Evolutionary conservation across 2,113 vertebrate genomes (phyloP).

Genomic region (Arizona elegans): DNA sequence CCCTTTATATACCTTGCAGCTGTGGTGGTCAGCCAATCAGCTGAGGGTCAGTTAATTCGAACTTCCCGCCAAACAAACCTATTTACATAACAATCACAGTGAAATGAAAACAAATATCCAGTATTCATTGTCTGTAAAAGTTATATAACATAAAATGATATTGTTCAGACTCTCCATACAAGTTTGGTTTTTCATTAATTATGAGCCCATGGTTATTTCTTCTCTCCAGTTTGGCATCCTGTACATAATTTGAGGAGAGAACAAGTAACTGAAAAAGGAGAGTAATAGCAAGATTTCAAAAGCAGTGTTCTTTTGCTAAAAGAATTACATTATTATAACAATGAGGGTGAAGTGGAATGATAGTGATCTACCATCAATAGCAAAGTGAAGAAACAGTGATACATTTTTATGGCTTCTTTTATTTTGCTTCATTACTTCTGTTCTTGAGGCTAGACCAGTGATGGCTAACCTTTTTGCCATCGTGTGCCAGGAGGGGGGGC

Average conservation of each 20-base stretch:
- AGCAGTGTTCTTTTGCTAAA: conserved; percentile 80
- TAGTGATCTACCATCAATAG: conserved; percentile 77
- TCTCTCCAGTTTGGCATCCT: conserved; percentile 24
- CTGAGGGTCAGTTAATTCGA: no score
- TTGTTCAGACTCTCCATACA: background rate
- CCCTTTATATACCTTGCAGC: no score
- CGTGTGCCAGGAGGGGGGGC: no score
- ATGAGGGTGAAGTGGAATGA: conserved; percentile 82
- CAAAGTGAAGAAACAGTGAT: conserved; percentile 80
- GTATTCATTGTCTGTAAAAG: background rate
- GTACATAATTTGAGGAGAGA: conserved; percentile 54
- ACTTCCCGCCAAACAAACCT: no score
- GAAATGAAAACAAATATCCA: background rate
- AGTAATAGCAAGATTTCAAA: conserved; percentile 80
- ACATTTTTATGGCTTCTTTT: conserved; percentile 80
- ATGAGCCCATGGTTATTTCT: conserved; percentile 14
- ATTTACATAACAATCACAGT: no score
- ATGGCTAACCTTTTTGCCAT: no score
- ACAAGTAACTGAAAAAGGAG: conserved; percentile 75
- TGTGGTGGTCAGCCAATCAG: no score
- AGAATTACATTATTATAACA: conserved; percentile 83
- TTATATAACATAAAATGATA: background rate
- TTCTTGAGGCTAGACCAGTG: background rate
- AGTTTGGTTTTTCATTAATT: conserved; percentile 40
- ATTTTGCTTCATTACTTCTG: conserved; percentile 61